Conservation (phyloP, 2,113 vertebrate species). For the Pogona vitticeps region DNA sequence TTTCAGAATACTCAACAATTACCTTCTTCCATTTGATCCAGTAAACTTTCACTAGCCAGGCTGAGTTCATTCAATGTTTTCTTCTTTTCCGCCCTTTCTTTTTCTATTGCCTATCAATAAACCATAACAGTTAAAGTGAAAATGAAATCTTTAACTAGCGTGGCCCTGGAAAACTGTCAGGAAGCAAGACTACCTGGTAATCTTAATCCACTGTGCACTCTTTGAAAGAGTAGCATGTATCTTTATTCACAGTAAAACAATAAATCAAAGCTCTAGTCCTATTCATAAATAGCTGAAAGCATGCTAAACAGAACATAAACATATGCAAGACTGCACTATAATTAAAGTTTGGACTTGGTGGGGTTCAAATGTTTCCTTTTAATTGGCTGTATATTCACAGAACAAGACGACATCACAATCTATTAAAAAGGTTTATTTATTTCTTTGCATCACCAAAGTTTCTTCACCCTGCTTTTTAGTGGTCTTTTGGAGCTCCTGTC, state of each 20-base stretch:
- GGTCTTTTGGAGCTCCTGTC: not conserved
- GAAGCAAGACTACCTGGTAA: not conserved
- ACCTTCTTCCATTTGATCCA: slow-evolving; percentile 90
- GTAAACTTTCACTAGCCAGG: slow-evolving; percentile 76
- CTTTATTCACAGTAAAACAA: not conserved
- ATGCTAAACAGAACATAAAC: not conserved
- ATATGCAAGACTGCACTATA: not conserved
- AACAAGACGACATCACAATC: not conserved
- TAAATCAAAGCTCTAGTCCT: not conserved
- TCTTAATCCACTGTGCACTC: not conserved
- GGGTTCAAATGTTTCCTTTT: not conserved
- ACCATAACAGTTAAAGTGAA: not conserved
- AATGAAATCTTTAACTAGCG: not conserved
- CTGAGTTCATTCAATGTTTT: slow-evolving; percentile 75
- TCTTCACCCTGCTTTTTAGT: not conserved
- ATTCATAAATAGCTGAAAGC: not conserved
- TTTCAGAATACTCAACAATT: slow-evolving; percentile 18
- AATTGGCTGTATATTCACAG: not conserved
- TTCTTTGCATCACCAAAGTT: not conserved
- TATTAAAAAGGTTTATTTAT: not conserved
- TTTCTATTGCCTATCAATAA: slow-evolving; percentile 80
- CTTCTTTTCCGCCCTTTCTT: slow-evolving; percentile 77
- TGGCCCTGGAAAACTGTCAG: not conserved
- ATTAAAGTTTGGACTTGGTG: not conserved
- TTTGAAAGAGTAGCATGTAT: too few relatives aligned